These are phyloP conservation scores for Zosterops pallidus DNA, from an alignment of 2,113 vertebrate species.

Conservation along the genomic window DNA sequence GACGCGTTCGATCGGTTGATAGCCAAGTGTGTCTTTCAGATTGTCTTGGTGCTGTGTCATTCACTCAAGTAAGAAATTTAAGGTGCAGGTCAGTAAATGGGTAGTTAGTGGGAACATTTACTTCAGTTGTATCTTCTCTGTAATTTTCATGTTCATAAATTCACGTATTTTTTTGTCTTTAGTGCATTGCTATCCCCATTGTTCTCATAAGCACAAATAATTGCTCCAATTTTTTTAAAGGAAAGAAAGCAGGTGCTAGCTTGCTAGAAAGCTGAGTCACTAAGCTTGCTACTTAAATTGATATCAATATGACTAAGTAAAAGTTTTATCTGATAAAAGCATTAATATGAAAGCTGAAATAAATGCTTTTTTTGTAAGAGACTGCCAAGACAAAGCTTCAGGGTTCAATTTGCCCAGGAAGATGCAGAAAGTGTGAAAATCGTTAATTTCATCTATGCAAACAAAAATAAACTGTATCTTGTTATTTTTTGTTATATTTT, in stretches of 20 bases:
- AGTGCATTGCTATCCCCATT: slow-evolving; percentile 48
- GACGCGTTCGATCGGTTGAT: not conserved
- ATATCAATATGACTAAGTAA: slow-evolving; percentile 65
- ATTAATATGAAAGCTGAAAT: slow-evolving; percentile 43
- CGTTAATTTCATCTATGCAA: slow-evolving; percentile 44
- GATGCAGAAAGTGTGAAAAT: slow-evolving; percentile 24
- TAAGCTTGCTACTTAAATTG: slow-evolving; percentile 66
- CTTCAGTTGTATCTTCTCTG: slow-evolving; percentile 46
- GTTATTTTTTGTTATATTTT: slow-evolving; percentile 37
- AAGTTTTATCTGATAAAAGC: slow-evolving; percentile 64
- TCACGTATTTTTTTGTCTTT: slow-evolving; percentile 64
- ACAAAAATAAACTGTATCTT: slow-evolving; percentile 29
- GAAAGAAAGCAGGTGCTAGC: slow-evolving; percentile 57
- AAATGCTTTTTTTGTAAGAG: slow-evolving; percentile 50
- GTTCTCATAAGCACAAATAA: slow-evolving; percentile 72
- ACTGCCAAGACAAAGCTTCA: slow-evolving; percentile 32
- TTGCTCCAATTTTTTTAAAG: slow-evolving; percentile 73
- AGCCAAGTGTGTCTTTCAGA: not conserved
- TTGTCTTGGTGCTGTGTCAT: slow-evolving; percentile 5
- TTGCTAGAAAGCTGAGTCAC: slow-evolving; percentile 63
- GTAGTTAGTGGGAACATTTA: slow-evolving; percentile 29
- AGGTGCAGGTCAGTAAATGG: slow-evolving; percentile 55
- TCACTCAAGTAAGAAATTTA: slow-evolving; percentile 50
- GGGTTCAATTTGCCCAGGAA: slow-evolving; percentile 34
- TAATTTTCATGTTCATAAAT: slow-evolving; percentile 66